These are phyloP conservation scores for Agrypnia vestita DNA, from an alignment of 1,140 invertebrate species.

Conservation along the genomic window DNA sequence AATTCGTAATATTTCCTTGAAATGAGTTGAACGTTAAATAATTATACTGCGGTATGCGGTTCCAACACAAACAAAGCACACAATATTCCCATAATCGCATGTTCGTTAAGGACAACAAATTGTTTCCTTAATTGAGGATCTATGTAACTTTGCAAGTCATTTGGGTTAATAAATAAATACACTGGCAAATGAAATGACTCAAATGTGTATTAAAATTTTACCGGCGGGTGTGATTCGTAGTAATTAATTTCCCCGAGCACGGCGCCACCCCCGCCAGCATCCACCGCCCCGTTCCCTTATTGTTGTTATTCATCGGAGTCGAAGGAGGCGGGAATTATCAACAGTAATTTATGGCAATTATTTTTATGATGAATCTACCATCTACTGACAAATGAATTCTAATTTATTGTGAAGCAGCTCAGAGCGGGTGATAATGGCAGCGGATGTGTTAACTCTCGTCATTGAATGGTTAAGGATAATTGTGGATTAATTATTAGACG, in stretches of 20 bases:
- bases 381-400: slow-evolving; percentile 47
- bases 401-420: neutral
- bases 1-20: no score
- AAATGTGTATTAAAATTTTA: neutral
- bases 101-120: no score
- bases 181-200: slow-evolving; percentile 8
- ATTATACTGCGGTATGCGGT: no score
- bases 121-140: no score
- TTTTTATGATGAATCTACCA: slow-evolving; percentile 54
- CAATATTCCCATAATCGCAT: no score
- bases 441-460: no score
- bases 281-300: slow-evolving; percentile 35
- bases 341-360: slow-evolving; percentile 55
- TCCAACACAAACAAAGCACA: no score
- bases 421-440: neutral
- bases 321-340: slow-evolving; percentile 47
- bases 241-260: slow-evolving; percentile 53
- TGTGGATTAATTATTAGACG: no score
- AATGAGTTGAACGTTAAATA: no score
- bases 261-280: neutral
- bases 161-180: no score
- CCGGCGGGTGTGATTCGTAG: slow-evolving; percentile 36
- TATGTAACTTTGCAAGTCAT: no score
- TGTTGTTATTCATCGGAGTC: slow-evolving; percentile 41
- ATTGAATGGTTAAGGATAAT: no score